Evolutionary conservation across 2,888 invertebrate genomes (phyloP), one percentile per base, ranked within the genome.

Genomic region (Caenorhabditis panamensis): DNA sequence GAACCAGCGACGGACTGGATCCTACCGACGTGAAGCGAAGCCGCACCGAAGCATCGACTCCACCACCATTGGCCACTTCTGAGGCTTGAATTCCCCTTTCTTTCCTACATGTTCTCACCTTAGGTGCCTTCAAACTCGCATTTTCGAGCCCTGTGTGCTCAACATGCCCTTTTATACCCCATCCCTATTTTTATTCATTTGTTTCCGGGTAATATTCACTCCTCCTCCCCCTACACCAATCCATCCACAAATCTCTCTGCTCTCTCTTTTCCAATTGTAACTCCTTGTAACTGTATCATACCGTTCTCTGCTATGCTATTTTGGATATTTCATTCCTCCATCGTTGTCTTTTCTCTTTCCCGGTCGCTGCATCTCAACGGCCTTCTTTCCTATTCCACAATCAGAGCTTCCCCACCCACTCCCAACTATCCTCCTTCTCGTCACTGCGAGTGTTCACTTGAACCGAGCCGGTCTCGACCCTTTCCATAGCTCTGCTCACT

Each of bases 1-100:
- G 80, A 11, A 69, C 71, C 20, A 71, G 73, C 5, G 75, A 79
- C 36, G 79, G 79, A 9, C 26, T 51, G 4, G 71, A 76, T 20
- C 67, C 71, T 0, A 61, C 37, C 2, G 80, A 71, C 20, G 76
- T 54, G 51, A 76, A 77, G 53, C 41, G 81, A 47, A 51, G 51
- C 24, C 66, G 77, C 16, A 71, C 62, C 16, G 79, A 75, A n/a
- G 77, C n/a, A n/a, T n/a, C 72, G 22, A 13, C 53, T n/a, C n/a
- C 18, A 1, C 47, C 51, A 1, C 11, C 53, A 1, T 6, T 28
- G 11, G 59, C 41, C 4, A 47, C 31, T 3, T 61, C 41, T 0
- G 51, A 67, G 18, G 76, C 62, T 24, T 76, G 62, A 76, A 54
- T 72, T 37, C 20, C 47, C 13, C 31, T 41, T 47, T 0, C 26